Percentiles rank a stretch among this genome's conserved stretches.
phyloP scores from a whole-genome alignment of 2,113 vertebrate genomes.

The Ceyx melanurus region DNA sequence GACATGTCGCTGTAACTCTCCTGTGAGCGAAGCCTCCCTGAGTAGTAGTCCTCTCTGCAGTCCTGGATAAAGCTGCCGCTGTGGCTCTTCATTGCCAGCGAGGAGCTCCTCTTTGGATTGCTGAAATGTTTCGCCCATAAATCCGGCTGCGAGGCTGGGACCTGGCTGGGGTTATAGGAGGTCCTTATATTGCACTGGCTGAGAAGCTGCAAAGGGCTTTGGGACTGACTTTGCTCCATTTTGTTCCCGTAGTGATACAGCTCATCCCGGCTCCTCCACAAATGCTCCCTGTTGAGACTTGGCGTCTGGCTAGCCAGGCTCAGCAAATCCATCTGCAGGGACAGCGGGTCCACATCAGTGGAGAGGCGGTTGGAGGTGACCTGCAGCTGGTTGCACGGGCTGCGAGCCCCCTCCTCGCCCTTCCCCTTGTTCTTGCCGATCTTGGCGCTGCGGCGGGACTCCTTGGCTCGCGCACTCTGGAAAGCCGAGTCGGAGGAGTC shows the following conservation, averaged over 20 bases:
- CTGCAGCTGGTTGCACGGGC: constrained; percentile 75
- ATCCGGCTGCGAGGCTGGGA: constrained; percentile 79
- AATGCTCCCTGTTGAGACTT: constrained; percentile 90
- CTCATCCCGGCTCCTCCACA: constrained; percentile 89
- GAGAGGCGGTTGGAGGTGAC: constrained; percentile 84
- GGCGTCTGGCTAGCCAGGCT: constrained; percentile 95
- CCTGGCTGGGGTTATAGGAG: constrained; percentile 80
- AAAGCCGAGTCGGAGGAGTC: constrained; percentile 97
- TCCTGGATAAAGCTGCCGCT: constrained; percentile 88
- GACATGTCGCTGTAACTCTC: constrained; percentile 90
- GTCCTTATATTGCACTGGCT: constrained; percentile 94
- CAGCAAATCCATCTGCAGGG: constrained; percentile 96
- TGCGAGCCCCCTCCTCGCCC: constrained; percentile 74
- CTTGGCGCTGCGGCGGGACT: constrained; percentile 91
- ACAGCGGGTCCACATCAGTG: constrained; percentile 92
- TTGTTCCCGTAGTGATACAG: constrained; percentile 83
- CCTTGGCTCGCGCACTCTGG: constrained; percentile 91
- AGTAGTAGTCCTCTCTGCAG: constrained; percentile 85
- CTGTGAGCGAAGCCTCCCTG: constrained; percentile 85
- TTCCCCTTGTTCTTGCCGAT: constrained; percentile 85
- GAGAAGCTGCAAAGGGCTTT: constrained; percentile 90
- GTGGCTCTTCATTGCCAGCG: constrained; percentile 87
- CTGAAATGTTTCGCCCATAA: constrained; percentile 84
- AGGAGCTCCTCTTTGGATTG: constrained; percentile 84
- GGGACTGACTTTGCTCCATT: constrained; percentile 78